Evolutionary conservation across 2,113 vertebrate genomes (phyloP).

Genomic region (Boulengeromyrus knoepffleri): DNA sequence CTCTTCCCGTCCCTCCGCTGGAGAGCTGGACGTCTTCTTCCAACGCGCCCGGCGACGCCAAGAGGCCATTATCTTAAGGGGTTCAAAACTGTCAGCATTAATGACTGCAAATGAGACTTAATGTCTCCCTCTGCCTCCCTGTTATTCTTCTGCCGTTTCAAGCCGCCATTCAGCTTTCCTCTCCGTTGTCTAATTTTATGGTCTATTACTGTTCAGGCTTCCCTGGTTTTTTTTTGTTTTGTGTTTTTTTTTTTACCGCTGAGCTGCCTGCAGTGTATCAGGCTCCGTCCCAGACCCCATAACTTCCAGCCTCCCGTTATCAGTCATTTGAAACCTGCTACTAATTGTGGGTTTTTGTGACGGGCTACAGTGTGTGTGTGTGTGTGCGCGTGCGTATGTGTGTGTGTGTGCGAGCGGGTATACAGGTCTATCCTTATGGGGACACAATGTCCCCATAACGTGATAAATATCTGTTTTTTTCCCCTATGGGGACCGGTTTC

Average conservation of each 20-base stretch:
- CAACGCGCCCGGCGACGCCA: conserved; percentile 19
- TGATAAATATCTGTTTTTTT: too few relatives aligned
- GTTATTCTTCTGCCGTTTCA: conserved; percentile 8
- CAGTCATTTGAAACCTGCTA: background rate
- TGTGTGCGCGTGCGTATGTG: background rate
- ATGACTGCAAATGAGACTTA: conserved; percentile 24
- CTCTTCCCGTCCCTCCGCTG: conserved; percentile 36
- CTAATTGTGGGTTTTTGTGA: background rate
- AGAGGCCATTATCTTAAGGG: conserved; percentile 28
- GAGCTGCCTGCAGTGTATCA: background rate
- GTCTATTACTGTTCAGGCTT: background rate
- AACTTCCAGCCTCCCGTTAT: background rate
- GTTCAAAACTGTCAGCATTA: conserved; percentile 26
- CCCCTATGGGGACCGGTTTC: too few relatives aligned
- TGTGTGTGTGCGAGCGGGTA: background rate
- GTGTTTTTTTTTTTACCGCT: background rate
- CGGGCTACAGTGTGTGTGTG: background rate
- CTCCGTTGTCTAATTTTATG: background rate
- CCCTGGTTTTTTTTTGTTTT: background rate
- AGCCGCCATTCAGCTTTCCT: conserved; percentile 12
- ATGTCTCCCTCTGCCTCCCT: conserved; percentile 19
- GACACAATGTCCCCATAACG: too few relatives aligned
- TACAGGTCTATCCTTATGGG: too few relatives aligned
- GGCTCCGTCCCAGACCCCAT: background rate
- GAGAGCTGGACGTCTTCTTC: conserved; percentile 26